Evolutionary conservation across 2,113 vertebrate genomes (phyloP), one percentile per base, ranked within the genome.

Genomic region (Noctilio leporinus): DNA sequence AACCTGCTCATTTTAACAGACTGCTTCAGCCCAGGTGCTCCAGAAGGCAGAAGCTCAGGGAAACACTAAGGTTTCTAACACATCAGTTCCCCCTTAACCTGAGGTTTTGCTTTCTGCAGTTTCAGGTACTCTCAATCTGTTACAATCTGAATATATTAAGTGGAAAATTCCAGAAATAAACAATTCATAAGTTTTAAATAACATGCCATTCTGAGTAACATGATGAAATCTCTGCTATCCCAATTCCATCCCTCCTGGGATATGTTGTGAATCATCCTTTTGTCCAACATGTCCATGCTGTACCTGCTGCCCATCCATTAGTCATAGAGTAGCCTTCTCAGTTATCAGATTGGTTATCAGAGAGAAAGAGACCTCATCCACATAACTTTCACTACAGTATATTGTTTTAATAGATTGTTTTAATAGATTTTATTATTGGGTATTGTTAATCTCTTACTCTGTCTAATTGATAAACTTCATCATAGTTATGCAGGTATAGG

Each of bases 1-100:
- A 81, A 51, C 55, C 73, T 88, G 14, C 15, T 93, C 77, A 78
- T 81, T 88, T 91, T 70, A 65, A 70, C 73, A 86, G 26, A 86
- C 40, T 57, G 3, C 17, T 64, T 93, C 89, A 65, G 51, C 38
- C 16, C 51, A 40, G 24, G 17, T 59, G 30, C 35, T 81, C 20
- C 7, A 17, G 51, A 86, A 94, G 72, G 26, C 26, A 45, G 82
- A 90, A 35, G 26, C 38, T 88, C 51, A 47, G 30, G 40, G 82
- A 24, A 81, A 76, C 33, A 89, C 22, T 45, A 59, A 49, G 43
- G 10, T 85, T 38, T 67, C 14, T 43, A 51, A 33, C 26, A 53
- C 12, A 78, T 20, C 11, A 55, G n/a, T 55, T 7, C 11, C 49
- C 11, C 72, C 10, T 15, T 78, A 26, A 78, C 35, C n/a, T 0